Base-by-base conservation (phyloP, 2,113 vertebrate genomes). In the Argyrosomus japonicus region DNA sequence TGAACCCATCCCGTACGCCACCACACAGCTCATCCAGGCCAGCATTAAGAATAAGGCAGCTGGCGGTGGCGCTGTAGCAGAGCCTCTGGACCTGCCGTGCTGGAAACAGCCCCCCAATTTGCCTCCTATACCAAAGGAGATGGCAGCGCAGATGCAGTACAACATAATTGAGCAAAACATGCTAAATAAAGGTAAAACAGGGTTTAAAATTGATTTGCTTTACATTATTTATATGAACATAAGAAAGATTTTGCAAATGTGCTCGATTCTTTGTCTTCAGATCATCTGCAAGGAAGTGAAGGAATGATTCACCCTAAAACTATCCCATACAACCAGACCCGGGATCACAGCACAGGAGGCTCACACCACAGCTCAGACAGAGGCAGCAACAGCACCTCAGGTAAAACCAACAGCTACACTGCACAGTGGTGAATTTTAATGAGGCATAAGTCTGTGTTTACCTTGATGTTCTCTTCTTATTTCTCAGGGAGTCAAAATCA, bases 21-120 rank as follows among this genome's bases (percentile, higher is more conserved):
- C 97, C 82, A 98, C 97, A 47, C 97, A 99, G 91, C 97, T 99
- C 85, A 98, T 99, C 90, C 97, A 98, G 92, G 96, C 97, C 45
- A 97, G 92, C 92, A 97, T 98, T 90, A 96, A 92, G 76, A 94
- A 95, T 88, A 98, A 97, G 93, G 73, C 85, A 21, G 84, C 62
- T 29, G 11, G 72, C 1, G 87, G 88, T 0, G 67, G 86, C 5
- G 72, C 84, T 32, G 15, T 73, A 53, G 89, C 89, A 58, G 92
- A 93, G 93, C 15, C 95, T 92, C 76, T 96, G 95, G 96, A 98
- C 88, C 96, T 97, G 90, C 95, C 96, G 0, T 85, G 90, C 92
- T 98, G 97, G 97, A 97, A 97, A 75, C 96, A 96, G 23, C 94
- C 92, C 14, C 93, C 93, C 36, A 87, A 95, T 14, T 95, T 95